Percentiles rank a stretch among this genome's conserved stretches.
Conservation (phyloP, 2,113 vertebrate genomes). For the Romanogobio albipinnatus region DNA sequence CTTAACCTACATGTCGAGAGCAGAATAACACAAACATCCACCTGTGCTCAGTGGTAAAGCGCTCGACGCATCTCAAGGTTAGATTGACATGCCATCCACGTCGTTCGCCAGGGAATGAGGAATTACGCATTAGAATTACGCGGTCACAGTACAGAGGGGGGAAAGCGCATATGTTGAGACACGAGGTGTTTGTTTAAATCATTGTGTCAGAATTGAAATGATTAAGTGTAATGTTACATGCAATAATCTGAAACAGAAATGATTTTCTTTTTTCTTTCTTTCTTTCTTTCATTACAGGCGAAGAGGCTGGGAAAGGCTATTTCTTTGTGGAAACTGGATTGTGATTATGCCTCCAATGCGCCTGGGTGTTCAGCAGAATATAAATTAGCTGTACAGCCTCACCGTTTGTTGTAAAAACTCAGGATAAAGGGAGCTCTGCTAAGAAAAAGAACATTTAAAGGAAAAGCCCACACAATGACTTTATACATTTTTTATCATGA, state of each 20-base stretch:
- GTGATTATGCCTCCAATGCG: slow-evolving; percentile 77
- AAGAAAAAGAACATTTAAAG: slow-evolving; percentile 62
- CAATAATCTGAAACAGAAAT: neutral
- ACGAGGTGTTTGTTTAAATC: neutral
- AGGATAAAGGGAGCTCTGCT: slow-evolving; percentile 47
- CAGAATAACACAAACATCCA: slow-evolving; percentile 48
- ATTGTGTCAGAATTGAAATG: neutral
- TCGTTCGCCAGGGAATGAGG: slow-evolving; percentile 70
- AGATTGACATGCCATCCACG: slow-evolving; percentile 75
- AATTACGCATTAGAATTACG: slow-evolving; percentile 72
- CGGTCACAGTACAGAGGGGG: slow-evolving; percentile 8
- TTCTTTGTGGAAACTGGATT: slow-evolving; percentile 74
- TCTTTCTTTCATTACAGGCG: slow-evolving; percentile 64
- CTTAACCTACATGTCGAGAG: slow-evolving; percentile 43
- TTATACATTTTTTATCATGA: slow-evolving; percentile 67
- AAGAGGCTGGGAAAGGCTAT: slow-evolving; percentile 69
- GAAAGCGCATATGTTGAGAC: slow-evolving; percentile 8
- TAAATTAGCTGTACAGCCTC: slow-evolving; percentile 78
- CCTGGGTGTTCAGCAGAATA: slow-evolving; percentile 77
- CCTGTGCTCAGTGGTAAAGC: slow-evolving; percentile 55
- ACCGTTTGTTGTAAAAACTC: slow-evolving; percentile 69
- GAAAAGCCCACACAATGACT: slow-evolving; percentile 48
- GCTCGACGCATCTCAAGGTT: slow-evolving; percentile 74
- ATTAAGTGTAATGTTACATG: neutral
- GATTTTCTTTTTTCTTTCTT: slow-evolving; percentile 30